phyloP scores from a whole-genome alignment of 2,113 vertebrate species.

The Crypturellus undulatus region DNA sequence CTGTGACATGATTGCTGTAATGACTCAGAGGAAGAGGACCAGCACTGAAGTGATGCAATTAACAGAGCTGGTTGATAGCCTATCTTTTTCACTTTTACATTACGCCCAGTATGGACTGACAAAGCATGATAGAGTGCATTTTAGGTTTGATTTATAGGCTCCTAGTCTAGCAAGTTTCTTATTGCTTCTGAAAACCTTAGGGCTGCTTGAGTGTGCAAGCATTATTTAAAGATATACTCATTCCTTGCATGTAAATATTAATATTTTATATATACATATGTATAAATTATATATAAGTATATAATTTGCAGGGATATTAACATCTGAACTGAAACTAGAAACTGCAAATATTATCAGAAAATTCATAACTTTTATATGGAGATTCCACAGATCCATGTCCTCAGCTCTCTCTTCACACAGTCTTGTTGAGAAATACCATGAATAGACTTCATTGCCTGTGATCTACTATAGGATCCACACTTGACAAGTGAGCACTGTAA shows the following conservation, averaged over 20 bases:
- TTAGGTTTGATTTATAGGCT: neutral
- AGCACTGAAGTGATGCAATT: neutral
- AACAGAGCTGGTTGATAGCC: neutral
- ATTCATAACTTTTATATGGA: neutral
- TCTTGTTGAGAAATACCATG: neutral
- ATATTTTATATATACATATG: too few relatives aligned
- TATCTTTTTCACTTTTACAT: neutral
- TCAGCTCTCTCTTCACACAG: neutral
- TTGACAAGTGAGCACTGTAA: neutral
- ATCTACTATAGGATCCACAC: neutral
- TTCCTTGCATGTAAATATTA: neutral
- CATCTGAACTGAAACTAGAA: neutral
- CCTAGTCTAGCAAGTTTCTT: neutral
- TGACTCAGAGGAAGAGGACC: neutral
- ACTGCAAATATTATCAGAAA: neutral
- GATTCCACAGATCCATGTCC: neutral
- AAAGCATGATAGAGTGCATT: neutral
- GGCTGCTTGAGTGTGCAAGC: neutral
- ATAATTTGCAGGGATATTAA: neutral
- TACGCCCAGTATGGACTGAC: neutral
- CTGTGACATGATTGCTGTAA: neutral
- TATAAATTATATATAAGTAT: too few relatives aligned
- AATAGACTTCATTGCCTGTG: neutral
- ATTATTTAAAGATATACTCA: neutral
- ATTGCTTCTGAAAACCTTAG: neutral